Percentiles rank a stretch among this genome's conserved stretches.
Conservation (phyloP, 1,140 invertebrate species). For the Sipha flava region DNA sequence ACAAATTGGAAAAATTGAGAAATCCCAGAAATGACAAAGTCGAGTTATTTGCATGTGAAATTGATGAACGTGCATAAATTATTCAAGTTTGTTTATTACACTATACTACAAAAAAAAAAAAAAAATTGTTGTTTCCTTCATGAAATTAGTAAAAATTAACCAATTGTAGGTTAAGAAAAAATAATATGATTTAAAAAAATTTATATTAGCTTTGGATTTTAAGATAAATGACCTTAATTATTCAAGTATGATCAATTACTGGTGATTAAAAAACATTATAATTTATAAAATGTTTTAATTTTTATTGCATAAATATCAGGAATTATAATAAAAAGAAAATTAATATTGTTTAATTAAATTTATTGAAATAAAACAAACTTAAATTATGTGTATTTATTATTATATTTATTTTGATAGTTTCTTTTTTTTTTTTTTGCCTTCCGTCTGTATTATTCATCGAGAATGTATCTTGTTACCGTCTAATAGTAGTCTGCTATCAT, state of each 20-base stretch:
- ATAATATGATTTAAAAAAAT: neutral
- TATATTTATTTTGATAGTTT: neutral
- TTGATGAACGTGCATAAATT: too few species aligned
- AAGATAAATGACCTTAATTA: neutral
- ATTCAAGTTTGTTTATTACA: too few species aligned
- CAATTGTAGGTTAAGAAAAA: neutral
- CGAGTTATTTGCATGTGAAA: too few species aligned
- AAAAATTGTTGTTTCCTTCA: neutral
- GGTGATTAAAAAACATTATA: neutral
- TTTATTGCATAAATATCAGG: neutral
- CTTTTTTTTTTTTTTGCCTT: neutral
- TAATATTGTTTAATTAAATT: neutral
- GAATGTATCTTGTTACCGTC: neutral
- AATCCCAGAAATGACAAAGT: too few species aligned
- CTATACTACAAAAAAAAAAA: neutral
- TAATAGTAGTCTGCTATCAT: neutral
- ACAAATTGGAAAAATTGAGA: too few species aligned
- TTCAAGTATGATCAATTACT: neutral
- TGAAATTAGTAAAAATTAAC: neutral
- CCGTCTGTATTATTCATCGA: neutral
- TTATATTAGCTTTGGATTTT: neutral
- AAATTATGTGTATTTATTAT: too few species aligned
- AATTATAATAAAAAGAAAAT: neutral
- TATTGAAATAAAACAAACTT: neutral
- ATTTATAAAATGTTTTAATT: neutral